These are phyloP conservation scores for Corythornis vintsioides DNA, from an alignment of 2,113 vertebrate species.

Conservation along the genomic window DNA sequence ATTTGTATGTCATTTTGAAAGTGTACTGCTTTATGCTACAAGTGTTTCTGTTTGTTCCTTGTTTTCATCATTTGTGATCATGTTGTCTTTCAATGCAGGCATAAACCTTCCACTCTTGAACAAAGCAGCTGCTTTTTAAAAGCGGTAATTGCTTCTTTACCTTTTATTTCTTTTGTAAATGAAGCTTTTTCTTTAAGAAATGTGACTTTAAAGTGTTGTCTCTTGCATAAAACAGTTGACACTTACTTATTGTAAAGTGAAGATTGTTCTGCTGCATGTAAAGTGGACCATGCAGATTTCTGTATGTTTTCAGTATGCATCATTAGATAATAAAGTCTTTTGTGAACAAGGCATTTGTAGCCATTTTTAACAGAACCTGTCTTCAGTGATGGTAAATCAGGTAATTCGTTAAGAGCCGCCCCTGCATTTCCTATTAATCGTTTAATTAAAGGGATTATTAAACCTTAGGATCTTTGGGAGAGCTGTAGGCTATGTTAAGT, in stretches of 20 bases:
- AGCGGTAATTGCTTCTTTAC: slow-evolving; percentile 97
- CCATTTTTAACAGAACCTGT: slow-evolving; percentile 85
- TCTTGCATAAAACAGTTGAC: slow-evolving; percentile 86
- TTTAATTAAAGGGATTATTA: slow-evolving; percentile 70
- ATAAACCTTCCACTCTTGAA: slow-evolving; percentile 91
- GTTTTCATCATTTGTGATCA: slow-evolving; percentile 90
- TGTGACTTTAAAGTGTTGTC: slow-evolving; percentile 85
- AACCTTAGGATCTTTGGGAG: slow-evolving; percentile 51
- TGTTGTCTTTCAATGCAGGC: slow-evolving; percentile 97
- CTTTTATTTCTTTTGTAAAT: slow-evolving; percentile 91
- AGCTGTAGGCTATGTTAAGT: slow-evolving; percentile 56
- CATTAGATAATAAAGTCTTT: slow-evolving; percentile 90
- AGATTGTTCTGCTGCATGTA: slow-evolving; percentile 87
- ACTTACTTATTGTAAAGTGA: slow-evolving; percentile 88
- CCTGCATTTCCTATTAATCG: slow-evolving; percentile 68
- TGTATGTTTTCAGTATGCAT: slow-evolving; percentile 90
- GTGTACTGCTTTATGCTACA: slow-evolving; percentile 85
- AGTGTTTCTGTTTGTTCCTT: slow-evolving; percentile 84
- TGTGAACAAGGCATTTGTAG: slow-evolving; percentile 88
- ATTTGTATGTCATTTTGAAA: slow-evolving; percentile 87
- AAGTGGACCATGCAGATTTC: slow-evolving; percentile 84
- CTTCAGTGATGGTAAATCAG: slow-evolving; percentile 83
- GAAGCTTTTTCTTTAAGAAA: slow-evolving; percentile 83
- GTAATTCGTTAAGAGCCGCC: slow-evolving; percentile 71
- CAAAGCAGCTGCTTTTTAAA: slow-evolving; percentile 95